phyloP scores from a whole-genome alignment of 2,797 vertebrate species.

The Sciaenops ocellatus region DNA sequence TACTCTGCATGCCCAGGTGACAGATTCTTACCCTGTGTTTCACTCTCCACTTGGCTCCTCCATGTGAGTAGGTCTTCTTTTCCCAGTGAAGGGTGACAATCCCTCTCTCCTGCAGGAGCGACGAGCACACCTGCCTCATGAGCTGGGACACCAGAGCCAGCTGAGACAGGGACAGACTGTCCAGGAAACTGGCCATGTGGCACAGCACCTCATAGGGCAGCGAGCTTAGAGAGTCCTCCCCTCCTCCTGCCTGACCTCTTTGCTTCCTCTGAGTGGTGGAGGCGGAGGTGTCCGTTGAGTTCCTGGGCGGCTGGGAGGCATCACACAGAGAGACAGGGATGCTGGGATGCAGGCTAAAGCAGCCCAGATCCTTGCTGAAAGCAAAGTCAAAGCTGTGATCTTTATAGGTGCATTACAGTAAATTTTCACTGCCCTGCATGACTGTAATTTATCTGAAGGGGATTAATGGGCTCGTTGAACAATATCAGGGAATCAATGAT shows the following conservation, averaged over 20 bases:
- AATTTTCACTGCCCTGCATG: not conserved
- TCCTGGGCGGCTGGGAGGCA: not conserved
- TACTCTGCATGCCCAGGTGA: too few species aligned
- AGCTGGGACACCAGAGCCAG: conserved; percentile 92
- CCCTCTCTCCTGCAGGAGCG: conserved; percentile 92
- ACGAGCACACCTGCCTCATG: conserved; percentile 94
- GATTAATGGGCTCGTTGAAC: not conserved
- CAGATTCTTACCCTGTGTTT: conserved; percentile 57
- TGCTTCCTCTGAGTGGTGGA: conserved; percentile 20
- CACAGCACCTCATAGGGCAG: conserved; percentile 92
- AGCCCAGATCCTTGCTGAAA: conserved; percentile 72
- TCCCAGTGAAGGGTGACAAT: conserved; percentile 95
- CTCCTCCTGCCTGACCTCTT: conserved; percentile 40
- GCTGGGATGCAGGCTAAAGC: conserved; percentile 67
- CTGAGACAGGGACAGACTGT: conserved; percentile 94
- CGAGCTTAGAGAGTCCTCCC: conserved; percentile 84
- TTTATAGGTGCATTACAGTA: not conserved
- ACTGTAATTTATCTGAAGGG: not conserved
- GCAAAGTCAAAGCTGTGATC: not conserved
- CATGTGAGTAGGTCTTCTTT: conserved; percentile 87
- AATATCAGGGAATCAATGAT: not conserved
- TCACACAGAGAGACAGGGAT: not conserved
- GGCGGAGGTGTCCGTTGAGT: conserved; percentile 18
- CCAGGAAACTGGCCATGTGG: conserved; percentile 93
- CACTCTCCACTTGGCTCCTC: conserved; percentile 69